phyloP scores from a whole-genome alignment of 2,888 invertebrate genomes.

The Tinea trinotella region DNA sequence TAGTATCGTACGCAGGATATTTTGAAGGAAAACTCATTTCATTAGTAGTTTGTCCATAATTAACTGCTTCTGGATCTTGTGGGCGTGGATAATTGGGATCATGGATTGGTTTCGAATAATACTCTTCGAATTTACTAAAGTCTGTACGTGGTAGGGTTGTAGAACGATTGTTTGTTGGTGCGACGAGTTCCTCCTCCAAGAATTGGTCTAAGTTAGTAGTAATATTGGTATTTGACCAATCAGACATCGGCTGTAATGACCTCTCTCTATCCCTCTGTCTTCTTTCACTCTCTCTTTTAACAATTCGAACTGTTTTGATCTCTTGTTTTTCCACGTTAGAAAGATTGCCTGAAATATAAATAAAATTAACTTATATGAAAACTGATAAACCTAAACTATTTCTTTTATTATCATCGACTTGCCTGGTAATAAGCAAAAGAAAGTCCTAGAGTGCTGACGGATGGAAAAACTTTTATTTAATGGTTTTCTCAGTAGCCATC shows the following conservation, averaged over 20 bases:
- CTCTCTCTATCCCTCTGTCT: conserved; percentile 86
- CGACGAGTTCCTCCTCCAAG: conserved; percentile 59
- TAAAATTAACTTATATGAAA: conserved; percentile 18
- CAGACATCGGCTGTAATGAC: conserved; percentile 61
- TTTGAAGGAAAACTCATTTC: conserved; percentile 19
- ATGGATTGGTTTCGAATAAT: conserved; percentile 34
- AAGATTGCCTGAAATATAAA: conserved; percentile 71
- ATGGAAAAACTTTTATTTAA: too few species aligned
- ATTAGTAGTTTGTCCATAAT: conserved; percentile 28
- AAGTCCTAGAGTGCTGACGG: too few species aligned
- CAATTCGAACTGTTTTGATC: conserved; percentile 93
- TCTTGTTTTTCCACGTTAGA: conserved; percentile 87
- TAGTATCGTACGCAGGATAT: conserved; percentile 15
- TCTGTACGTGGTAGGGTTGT: conserved; percentile 68
- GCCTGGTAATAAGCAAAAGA: too few species aligned
- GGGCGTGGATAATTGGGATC: conserved; percentile 20
- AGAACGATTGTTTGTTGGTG: conserved; percentile 50
- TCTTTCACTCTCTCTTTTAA: conserved; percentile 91
- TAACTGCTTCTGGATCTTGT: conserved; percentile 39
- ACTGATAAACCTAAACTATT: too few species aligned
- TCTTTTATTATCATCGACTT: too few species aligned
- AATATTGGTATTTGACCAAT: conserved; percentile 54
- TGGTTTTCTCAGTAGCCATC: too few species aligned
- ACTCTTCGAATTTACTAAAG: conserved; percentile 52
- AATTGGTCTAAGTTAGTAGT: conserved; percentile 62